Conservation (phyloP, 2,888 invertebrate species). For the Loripinus fragilis region DNA sequence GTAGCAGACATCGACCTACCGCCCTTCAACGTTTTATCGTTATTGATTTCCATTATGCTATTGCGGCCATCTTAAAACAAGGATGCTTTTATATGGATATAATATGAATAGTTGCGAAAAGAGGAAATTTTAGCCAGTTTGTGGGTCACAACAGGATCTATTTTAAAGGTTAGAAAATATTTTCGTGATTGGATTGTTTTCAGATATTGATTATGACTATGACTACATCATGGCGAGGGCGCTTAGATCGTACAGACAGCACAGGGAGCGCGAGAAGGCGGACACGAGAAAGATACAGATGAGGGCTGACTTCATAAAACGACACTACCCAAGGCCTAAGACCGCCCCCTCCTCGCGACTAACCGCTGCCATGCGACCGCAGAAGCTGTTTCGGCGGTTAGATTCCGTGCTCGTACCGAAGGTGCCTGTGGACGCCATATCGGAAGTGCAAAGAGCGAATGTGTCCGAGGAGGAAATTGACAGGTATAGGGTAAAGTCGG, state of each 20-base stretch:
- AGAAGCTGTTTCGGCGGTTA: not conserved
- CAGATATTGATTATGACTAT: slow-evolving; percentile 74
- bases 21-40: slow-evolving; percentile 9
- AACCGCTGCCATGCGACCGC: slow-evolving; percentile 19
- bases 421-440: slow-evolving; percentile 61
- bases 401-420: slow-evolving; percentile 31
- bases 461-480: slow-evolving; percentile 17
- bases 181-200: slow-evolving; percentile 33
- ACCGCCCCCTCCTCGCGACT: slow-evolving; percentile 59
- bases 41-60: slow-evolving; percentile 38
- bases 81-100: slow-evolving; percentile 20
- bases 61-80: slow-evolving; percentile 35
- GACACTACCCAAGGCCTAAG: slow-evolving; percentile 56
- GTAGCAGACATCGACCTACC: slow-evolving; percentile 1
- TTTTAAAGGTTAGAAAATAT: not conserved
- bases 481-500: not conserved
- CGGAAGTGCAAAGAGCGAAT: slow-evolving; percentile 65
- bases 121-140: not conserved
- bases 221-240: slow-evolving; percentile 74
- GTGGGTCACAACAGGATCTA: not conserved
- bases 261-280: slow-evolving; percentile 65
- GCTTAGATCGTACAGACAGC: slow-evolving; percentile 66
- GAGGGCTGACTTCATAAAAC: slow-evolving; percentile 49
- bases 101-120: not conserved
- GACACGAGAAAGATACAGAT: slow-evolving; percentile 59